Evolutionary conservation across 2,888 invertebrate species (phyloP).

Genomic region (Quadroppia sp.): DNA sequence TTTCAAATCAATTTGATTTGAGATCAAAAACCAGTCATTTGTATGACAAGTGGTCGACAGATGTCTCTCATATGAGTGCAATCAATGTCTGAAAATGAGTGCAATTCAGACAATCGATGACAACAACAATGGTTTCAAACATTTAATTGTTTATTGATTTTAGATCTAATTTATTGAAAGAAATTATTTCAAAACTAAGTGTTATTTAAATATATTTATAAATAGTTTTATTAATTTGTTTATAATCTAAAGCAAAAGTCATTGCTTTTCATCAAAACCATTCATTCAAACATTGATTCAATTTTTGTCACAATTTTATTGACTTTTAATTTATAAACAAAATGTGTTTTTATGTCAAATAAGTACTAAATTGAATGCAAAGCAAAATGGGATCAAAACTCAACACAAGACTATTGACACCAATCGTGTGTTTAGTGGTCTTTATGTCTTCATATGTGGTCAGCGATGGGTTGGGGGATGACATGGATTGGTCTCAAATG

Average conservation of each 20-base stretch:
- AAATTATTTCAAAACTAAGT: no score
- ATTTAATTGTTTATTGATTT: not conserved
- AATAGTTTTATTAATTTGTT: no score
- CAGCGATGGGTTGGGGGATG: not conserved
- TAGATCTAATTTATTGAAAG: no score
- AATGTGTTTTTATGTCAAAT: not conserved
- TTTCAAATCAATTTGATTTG: no score
- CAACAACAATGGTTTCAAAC: not conserved
- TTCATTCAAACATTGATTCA: not conserved
- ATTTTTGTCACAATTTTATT: no score
- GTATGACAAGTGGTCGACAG: no score
- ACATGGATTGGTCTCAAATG: conserved; percentile 23
- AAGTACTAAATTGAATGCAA: not conserved
- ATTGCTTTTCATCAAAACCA: no score
- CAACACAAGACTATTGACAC: not conserved
- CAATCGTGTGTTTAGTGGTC: not conserved
- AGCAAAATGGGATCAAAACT: not conserved
- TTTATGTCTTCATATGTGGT: not conserved
- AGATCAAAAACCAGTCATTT: no score
- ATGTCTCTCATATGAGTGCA: not conserved
- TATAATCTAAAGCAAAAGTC: no score
- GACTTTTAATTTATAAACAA: not conserved
- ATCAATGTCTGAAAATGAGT: not conserved
- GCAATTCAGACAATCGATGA: not conserved
- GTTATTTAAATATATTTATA: no score